Percentiles rank a stretch among this genome's conserved stretches.
Conservation (phyloP, 2,113 vertebrate species). For the Pica pica region DNA sequence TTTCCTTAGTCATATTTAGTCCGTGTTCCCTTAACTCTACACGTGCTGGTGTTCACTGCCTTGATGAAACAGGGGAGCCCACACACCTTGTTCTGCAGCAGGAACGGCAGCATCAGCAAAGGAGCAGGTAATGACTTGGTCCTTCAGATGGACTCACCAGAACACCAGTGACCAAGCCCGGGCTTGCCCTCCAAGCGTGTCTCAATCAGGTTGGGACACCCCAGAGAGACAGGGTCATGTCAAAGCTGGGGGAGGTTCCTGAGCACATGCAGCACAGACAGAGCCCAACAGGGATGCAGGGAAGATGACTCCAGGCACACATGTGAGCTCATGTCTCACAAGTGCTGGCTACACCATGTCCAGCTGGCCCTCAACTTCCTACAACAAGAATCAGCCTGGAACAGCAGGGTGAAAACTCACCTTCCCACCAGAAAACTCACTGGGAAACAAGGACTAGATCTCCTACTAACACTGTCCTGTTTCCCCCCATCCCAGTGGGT, state of each 20-base stretch:
- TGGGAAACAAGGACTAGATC: not conserved
- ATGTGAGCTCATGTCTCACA: not conserved
- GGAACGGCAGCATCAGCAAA: not conserved
- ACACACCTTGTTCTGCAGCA: not conserved
- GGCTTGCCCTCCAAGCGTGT: not conserved
- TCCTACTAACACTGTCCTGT: not conserved
- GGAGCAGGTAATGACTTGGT: not conserved
- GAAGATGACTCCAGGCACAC: not conserved
- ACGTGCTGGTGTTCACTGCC: not conserved
- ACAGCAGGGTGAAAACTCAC: not conserved
- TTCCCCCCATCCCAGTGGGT: rapidly evolving
- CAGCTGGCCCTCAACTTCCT: not conserved
- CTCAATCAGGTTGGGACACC: not conserved
- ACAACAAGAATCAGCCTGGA: not conserved
- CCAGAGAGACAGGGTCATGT: not conserved
- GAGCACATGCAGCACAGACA: not conserved
- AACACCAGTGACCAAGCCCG: not conserved
- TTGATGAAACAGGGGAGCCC: rapidly evolving
- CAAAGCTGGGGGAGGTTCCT: not conserved
- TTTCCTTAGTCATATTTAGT: not conserved
- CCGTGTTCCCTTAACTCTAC: not conserved
- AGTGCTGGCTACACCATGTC: not conserved
- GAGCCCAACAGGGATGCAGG: not conserved
- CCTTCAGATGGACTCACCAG: not conserved
- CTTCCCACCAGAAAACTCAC: not conserved